phyloP scores from a whole-genome alignment of 2,113 vertebrate species.

The Urocynchramus pylzowi region DNA sequence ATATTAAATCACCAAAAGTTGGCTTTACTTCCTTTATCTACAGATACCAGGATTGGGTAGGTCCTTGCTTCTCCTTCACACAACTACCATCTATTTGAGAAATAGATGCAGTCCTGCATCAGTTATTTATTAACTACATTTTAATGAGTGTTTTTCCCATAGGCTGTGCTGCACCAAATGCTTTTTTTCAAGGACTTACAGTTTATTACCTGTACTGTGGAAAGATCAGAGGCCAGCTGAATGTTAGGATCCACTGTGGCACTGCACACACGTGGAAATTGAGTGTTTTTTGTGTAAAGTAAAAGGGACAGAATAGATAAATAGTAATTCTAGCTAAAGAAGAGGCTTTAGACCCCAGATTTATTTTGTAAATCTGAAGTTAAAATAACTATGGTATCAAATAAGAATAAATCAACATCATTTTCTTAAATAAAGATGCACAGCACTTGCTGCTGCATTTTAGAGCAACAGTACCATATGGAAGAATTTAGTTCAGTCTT shows the following conservation, averaged over 20 bases:
- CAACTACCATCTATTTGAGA: not conserved
- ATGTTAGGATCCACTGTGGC: not conserved
- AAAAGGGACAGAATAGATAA: not conserved
- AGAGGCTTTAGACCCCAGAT: not conserved
- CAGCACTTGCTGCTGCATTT: slow-evolving; percentile 19
- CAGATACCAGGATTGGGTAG: not conserved
- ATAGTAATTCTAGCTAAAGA: not conserved
- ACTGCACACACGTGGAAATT: not conserved
- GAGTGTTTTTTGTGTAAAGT: not conserved
- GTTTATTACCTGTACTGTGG: not conserved
- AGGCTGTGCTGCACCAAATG: not conserved
- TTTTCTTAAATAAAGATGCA: not conserved
- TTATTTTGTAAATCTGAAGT: not conserved
- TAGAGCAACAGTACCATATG: slow-evolving; percentile 16
- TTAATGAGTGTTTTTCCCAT: not conserved
- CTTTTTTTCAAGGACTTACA: not conserved
- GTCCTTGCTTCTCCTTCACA: not conserved
- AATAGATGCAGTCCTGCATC: not conserved
- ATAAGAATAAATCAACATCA: not conserved
- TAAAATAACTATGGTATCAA: not conserved
- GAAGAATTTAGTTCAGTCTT: slow-evolving; percentile 30
- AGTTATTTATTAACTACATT: not conserved
- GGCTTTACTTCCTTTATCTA: not conserved
- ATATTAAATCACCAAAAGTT: not conserved
- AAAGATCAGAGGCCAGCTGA: not conserved